Evolutionary conservation across 2,113 vertebrate species (phyloP).

Genomic region (Harpagus bidentatus): DNA sequence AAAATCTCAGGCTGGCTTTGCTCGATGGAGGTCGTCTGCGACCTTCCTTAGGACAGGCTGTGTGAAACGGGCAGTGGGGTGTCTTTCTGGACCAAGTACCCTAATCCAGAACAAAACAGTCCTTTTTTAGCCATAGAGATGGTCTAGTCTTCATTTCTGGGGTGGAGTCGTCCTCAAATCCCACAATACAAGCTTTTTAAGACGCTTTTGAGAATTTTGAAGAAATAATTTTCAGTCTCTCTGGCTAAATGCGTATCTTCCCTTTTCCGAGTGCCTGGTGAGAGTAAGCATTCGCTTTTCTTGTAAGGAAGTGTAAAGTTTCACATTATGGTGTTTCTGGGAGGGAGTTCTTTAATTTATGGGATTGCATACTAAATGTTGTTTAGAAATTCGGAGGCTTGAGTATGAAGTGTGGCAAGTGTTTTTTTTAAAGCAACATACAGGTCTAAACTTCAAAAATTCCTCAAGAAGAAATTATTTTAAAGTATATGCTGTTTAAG

Average conservation of each 20-base stretch:
- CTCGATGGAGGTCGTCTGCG: too few relatives aligned
- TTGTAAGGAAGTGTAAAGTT: neutral
- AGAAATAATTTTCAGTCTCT: neutral
- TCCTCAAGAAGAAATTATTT: neutral
- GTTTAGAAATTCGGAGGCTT: neutral
- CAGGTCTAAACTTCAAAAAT: neutral
- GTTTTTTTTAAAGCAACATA: neutral
- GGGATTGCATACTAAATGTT: rapidly evolving
- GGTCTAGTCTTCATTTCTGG: rapidly evolving
- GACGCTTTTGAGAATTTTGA: neutral
- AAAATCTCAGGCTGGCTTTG: too few relatives aligned
- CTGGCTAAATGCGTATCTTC: neutral
- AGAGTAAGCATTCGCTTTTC: neutral
- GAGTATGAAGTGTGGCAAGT: neutral
- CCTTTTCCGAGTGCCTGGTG: neutral
- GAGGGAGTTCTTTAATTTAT: neutral
- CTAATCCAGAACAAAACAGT: neutral
- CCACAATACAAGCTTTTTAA: rapidly evolving
- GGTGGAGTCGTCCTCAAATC: too few relatives aligned
- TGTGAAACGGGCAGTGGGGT: rapidly evolving
- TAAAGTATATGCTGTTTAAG: neutral
- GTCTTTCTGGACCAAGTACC: too few relatives aligned
- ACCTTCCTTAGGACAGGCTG: rapidly evolving
- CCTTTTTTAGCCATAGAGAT: rapidly evolving
- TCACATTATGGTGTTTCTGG: rapidly evolving